Percentiles rank a stretch among this genome's conserved stretches.
Conservation (phyloP, 2,797 vertebrate species). For the Acestrorhynchus altus region DNA sequence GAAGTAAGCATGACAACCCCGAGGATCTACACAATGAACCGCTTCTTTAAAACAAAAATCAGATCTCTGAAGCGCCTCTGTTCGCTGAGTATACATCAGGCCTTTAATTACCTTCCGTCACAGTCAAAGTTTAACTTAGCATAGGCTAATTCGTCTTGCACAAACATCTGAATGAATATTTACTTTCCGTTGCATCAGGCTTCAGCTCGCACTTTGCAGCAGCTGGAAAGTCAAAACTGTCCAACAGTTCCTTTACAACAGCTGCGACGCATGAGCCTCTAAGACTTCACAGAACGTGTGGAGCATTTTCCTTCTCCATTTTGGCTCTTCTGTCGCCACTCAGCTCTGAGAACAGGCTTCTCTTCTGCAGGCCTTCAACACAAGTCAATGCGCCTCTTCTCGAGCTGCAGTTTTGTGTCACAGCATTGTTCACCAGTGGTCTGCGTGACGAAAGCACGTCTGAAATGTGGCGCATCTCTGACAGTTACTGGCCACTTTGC, state of each 20-base stretch:
- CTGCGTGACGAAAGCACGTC: neutral
- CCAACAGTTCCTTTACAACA: constrained; percentile 8
- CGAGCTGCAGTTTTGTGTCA: neutral
- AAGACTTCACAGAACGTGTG: constrained; percentile 1
- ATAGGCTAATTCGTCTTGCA: neutral
- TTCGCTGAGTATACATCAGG: neutral
- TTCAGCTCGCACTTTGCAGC: neutral
- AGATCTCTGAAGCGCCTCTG: neutral
- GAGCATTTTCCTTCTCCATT: constrained; percentile 1
- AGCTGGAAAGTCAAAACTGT: constrained; percentile 20
- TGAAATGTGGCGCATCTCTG: neutral
- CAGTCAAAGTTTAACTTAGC: neutral
- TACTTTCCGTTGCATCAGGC: constrained; percentile 25
- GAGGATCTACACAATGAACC: neutral
- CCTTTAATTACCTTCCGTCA: neutral
- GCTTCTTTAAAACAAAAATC: neutral
- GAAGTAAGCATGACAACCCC: too few species aligned
- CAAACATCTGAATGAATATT: neutral
- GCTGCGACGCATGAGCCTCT: constrained; percentile 12
- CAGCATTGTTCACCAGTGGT: neutral
- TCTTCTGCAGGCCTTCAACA: neutral
- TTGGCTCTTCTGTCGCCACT: neutral
- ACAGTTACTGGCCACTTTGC: neutral
- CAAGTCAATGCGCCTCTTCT: neutral
- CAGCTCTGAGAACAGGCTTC: neutral